Evolutionary conservation across 2,888 invertebrate species (phyloP), one percentile per base, ranked within the genome.

Genomic region (Noctuana brunneofusca): DNA sequence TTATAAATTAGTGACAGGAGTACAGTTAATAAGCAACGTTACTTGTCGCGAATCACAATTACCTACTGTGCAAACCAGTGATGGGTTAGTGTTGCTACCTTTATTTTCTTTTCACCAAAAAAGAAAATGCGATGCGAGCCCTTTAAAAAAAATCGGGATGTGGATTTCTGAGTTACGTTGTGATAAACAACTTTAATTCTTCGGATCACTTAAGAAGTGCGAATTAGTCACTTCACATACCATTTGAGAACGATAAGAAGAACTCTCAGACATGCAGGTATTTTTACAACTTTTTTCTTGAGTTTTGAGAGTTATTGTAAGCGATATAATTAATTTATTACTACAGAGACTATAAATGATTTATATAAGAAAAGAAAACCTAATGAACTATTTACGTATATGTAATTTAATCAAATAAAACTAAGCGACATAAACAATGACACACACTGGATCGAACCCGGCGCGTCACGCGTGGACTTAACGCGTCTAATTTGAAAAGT

Each of bases 401-500:
- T n/a, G n/a, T n/a, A n/a, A n/a, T n/a, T n/a, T n/a, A 8, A 27
- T 8, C 11, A 43, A 43, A 43, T 43, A 18, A 43, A 18, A 18
- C 16, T 43, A 43, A 43, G 16, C 16, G 11, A 43, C 41, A 43
- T 43, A 43, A 43, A 9, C 18, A 43, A 43, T 12, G 14, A 41
- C 9, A 6, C 63, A 24, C 0, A 49, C n/a, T 12, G 22, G 32
- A 24, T 32, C 52, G 30, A 57, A 48, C 48, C 62, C 57, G 60
- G 48, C 79, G 52, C 79, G 83, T 85, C 89, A 89, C 89, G 89
- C 89, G 87, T 89, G 89, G 87, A 85, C 89, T 89, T 89, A 89
- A 88, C 89, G 89, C 82, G 86, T 89, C 88, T 87, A 86, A 84
- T 89, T 89, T 89, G 88, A 87, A 89, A 89, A 90, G 87, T 89